Base-by-base conservation (phyloP, 2,113 vertebrate genomes). In the Cynopterus brachyotis region DNA sequence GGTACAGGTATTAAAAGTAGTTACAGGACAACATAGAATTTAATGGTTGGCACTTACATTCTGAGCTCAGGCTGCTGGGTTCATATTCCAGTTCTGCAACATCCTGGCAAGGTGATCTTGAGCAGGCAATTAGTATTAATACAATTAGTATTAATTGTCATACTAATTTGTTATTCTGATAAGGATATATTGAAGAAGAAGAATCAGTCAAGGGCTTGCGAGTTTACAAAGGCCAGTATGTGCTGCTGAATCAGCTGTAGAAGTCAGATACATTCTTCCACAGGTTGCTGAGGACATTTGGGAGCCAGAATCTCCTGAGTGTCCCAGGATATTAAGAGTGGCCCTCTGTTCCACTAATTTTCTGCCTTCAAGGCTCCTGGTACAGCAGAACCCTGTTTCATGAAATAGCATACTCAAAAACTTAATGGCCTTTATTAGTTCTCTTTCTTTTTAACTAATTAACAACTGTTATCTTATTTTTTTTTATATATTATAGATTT, bases 121-220 rank as follows among this genome's bases (percentile, higher is more conserved):
- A n/a, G 40, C 59, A 88, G 59, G 64, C 67, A 88, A n/a, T n/a
- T n/a, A n/a, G n/a, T n/a, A n/a, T n/a, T n/a, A n/a, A n/a, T n/a
- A n/a, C n/a, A n/a, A n/a, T n/a, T n/a, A n/a, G n/a, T 88, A 81
- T 87, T 85, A 97, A 92, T 72, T 70, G 40, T 64, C 40, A 76
- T 24, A 35, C 13, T 64, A 57, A 88, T 85, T 84, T 91, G 92
- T 53, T 96, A 84, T 72, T 80, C 80, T 94, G 80, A 95, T 94
- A 94, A 92, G 88, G 30, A 60, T 50, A 20, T 64, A 60, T 3
- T 83, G 57, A 92, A 75, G 94, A 82, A 47, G 19, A 79, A n/a
- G 64, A 55, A 47, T 30, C 47, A 67, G 91, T n/a, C 10, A 37
- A 93, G 20, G 42, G 9, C 78, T 72, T 69, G 62, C 53, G n/a